Evolutionary conservation across 2,797 vertebrate species (phyloP).

Genomic region (Rhinoraja longicauda): DNA sequence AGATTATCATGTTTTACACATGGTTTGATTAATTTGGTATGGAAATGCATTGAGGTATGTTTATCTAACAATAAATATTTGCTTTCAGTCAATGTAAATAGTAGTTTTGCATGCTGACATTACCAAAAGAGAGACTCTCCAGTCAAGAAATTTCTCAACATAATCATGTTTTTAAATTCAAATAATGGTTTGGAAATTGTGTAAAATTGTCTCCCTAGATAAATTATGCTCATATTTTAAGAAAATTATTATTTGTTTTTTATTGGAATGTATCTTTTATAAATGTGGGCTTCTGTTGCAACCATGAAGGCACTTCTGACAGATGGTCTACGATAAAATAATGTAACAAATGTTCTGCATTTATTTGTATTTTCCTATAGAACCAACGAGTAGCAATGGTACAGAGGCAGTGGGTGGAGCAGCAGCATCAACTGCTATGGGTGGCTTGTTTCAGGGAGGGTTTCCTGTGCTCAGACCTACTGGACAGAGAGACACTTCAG

Average conservation of each 20-base stretch:
- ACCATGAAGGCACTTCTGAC: background rate
- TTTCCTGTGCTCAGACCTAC: conserved; percentile 82
- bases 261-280: background rate
- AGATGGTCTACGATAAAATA: background rate
- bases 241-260: background rate
- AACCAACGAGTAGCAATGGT: conserved; percentile 59
- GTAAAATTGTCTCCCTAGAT: background rate
- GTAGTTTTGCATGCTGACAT: background rate
- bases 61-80: background rate
- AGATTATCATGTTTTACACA: background rate
- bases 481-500: conserved; percentile 74
- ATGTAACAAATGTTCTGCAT: background rate
- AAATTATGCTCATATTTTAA: background rate
- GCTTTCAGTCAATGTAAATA: background rate
- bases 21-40: background rate
- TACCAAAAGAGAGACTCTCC: background rate
- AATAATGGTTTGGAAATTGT: background rate
- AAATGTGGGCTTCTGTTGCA: background rate
- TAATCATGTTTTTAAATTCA: background rate
- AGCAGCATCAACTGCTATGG: conserved; percentile 59
- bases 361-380: conserved; percentile 50
- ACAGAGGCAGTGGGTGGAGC: conserved; percentile 50
- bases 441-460: conserved; percentile 84
- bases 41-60: background rate
- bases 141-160: background rate